Evolutionary conservation across 1,140 invertebrate genomes (phyloP).

Genomic region (Drosophila ercepeae): DNA sequence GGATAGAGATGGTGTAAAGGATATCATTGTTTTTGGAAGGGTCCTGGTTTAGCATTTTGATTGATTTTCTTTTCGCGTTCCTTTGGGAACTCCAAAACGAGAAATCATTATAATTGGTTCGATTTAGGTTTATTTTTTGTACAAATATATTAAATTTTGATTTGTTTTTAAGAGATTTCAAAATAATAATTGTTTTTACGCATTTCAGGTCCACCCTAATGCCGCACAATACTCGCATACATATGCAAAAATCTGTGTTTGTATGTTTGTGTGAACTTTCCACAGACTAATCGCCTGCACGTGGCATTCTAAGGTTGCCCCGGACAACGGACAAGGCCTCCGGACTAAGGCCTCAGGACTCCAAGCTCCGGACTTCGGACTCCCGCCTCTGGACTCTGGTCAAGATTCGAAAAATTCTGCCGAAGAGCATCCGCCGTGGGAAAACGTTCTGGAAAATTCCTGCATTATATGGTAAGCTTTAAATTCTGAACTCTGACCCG

Average conservation of each 20-base stretch:
- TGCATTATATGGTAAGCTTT: too few species aligned
- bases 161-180: too few species aligned
- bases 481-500: neutral
- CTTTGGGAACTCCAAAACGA: too few species aligned
- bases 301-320: conserved; percentile 1
- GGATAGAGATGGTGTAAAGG: neutral
- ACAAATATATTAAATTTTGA: too few species aligned
- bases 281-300: neutral
- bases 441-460: neutral
- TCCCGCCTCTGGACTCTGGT: too few species aligned
- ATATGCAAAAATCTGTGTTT: neutral
- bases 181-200: too few species aligned
- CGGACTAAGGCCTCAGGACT: too few species aligned
- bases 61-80: conserved; percentile 41
- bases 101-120: conserved; percentile 16
- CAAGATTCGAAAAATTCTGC: neutral
- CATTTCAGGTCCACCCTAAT: too few species aligned
- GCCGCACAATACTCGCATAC: neutral
- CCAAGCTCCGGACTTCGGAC: too few species aligned
- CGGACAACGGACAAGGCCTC: neutral
- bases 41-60: conserved; percentile 47
- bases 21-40: neutral
- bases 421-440: too few species aligned
- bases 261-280: neutral
- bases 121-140: too few species aligned